These are phyloP conservation scores for Ips typographus DNA, from an alignment of 1,140 invertebrate genomes.

Conservation along the genomic window DNA sequence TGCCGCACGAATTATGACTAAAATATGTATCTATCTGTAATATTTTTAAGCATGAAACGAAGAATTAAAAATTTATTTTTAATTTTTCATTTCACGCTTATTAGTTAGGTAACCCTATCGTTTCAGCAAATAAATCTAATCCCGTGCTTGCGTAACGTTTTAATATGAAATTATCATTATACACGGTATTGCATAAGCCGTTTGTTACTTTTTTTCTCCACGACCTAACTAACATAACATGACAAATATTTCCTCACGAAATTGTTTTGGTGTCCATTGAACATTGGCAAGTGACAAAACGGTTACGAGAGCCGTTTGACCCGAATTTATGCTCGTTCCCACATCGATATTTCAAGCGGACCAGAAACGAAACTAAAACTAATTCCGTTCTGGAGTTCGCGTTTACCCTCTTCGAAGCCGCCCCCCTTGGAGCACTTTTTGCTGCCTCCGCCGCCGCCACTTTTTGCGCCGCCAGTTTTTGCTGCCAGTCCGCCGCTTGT, in stretches of 20 bases:
- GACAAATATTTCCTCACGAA: no score
- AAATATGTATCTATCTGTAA: no score
- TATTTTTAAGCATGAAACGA: no score
- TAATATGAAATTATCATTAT: background rate
- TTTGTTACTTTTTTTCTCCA: no score
- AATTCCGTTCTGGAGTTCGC: slow-evolving; percentile 39
- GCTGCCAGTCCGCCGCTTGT: slow-evolving; percentile 42
- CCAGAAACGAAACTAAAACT: slow-evolving; percentile 37
- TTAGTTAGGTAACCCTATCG: slow-evolving; percentile 1
- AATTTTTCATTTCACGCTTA: slow-evolving; percentile 1
- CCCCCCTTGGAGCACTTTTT: slow-evolving; percentile 41
- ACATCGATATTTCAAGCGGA: slow-evolving; percentile 22
- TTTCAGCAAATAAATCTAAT: background rate
- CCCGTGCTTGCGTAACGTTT: background rate
- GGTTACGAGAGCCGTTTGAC: slow-evolving; percentile 12
- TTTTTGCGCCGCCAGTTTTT: slow-evolving; percentile 42
- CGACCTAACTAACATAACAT: no score
- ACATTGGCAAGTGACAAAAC: background rate
- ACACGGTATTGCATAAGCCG: background rate
- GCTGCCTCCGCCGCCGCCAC: slow-evolving; percentile 36
- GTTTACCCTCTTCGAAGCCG: slow-evolving; percentile 10
- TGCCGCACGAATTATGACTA: no score
- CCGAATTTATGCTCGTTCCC: slow-evolving; percentile 21
- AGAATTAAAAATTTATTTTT: background rate
- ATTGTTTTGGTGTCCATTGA: no score